Base-by-base conservation (phyloP, 2,888 invertebrate species). In the Nesidiocoris tenuis region DNA sequence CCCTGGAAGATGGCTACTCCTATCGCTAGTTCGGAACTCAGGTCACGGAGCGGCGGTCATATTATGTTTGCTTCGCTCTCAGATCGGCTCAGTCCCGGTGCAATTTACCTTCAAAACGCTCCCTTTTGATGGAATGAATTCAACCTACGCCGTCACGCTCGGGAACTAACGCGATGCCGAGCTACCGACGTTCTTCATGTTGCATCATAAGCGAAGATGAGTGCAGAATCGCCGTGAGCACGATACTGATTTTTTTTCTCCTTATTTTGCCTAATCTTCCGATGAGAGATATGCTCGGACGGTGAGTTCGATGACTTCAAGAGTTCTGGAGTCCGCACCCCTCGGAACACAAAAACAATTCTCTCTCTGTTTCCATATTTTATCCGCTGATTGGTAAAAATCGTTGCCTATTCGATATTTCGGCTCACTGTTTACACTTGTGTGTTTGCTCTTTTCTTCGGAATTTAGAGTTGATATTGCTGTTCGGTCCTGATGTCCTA, bases 71-170 rank as follows among this genome's bases (percentile, higher is more conserved):
- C 56, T n/a, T 56, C 23, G 19, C 55, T 21, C 56, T 21, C 5
- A n/a, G n/a, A n/a, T n/a, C 56, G 16, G 39, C 39, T 39, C 39
- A 67, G 54, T 67, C 55, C 17, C n/a, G 56, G 67, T 7, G 56
- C 67, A 56, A 67, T 67, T 67, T 67, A 22, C 67, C 55, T 39
- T 39, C 39, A 39, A 39, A 65, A 24, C 39, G 65, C 65, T 65
- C 39, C 39, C 39, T 24, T 0, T 7, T 25, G 65, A 65, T 19
- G 65, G 18, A 39, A 65, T 65, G 39, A 64, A 64, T 64, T 3
- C 63, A 22, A 21, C 63, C 63, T 63, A 39, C 63, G 21, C 23
- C 63, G 23, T 63, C 63, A 39, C 39, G 39, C 39, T 39, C 39
- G 39, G 39, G 39, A 39, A 39, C 39, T 39, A 39, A 12, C 39